Conservation (phyloP, 2,888 invertebrate species). For the Diaphora mendica region DNA sequence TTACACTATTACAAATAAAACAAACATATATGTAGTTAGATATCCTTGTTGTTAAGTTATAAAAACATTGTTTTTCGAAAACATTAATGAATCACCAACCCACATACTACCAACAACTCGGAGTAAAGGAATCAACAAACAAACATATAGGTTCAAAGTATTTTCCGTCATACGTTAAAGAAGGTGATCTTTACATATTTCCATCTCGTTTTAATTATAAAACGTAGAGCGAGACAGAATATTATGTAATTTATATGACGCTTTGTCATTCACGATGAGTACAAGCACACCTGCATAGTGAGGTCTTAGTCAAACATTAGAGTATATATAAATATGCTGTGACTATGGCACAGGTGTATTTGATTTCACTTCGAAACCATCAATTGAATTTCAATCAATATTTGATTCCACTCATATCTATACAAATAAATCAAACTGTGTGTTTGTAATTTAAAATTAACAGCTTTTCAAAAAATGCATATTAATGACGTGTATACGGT, state of each 20-base stretch:
- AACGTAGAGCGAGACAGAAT: not conserved
- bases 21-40: too few relatives aligned
- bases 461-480: too few relatives aligned
- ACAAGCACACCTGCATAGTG: constrained; percentile 48
- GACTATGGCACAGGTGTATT: constrained; percentile 44
- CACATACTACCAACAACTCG: not conserved
- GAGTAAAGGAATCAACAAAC: not conserved
- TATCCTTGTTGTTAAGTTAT: too few relatives aligned
- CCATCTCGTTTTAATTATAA: not conserved
- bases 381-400: not conserved
- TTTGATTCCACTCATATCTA: not conserved
- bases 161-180: not conserved
- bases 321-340: not conserved
- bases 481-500: too few relatives aligned
- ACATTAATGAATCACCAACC: not conserved
- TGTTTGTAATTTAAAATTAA: not conserved
- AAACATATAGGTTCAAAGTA: not conserved
- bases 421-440: too few relatives aligned
- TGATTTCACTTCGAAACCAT: constrained; percentile 37
- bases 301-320: constrained; percentile 21
- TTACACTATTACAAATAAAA: too few relatives aligned
- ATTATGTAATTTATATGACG: constrained; percentile 9
- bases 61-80: not conserved
- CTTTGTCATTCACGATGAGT: constrained; percentile 36
- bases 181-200: not conserved